Percentiles rank a stretch among this genome's conserved stretches.
phyloP scores from a whole-genome alignment of 2,888 invertebrate genomes.

The Pollenia amentaria region DNA sequence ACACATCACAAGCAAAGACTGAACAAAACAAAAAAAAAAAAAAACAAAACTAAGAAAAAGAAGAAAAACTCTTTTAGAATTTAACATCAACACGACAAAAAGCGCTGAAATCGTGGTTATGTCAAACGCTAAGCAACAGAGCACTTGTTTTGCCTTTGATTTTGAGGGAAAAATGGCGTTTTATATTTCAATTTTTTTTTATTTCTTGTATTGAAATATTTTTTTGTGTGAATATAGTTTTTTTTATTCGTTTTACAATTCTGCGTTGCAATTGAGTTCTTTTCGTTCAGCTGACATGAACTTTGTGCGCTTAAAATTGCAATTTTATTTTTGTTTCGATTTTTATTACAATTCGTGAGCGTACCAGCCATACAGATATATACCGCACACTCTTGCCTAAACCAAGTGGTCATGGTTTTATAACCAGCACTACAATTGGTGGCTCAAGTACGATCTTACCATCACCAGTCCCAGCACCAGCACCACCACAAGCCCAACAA shows the following conservation, averaged over 20 bases:
- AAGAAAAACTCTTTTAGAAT: slow-evolving; percentile 72
- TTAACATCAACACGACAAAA: slow-evolving; percentile 79
- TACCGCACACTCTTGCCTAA: slow-evolving; percentile 34
- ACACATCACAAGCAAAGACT: not conserved
- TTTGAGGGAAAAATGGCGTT: slow-evolving; percentile 73
- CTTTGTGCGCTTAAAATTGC: slow-evolving; percentile 82
- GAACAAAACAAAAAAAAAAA: slow-evolving; percentile 22
- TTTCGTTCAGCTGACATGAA: slow-evolving; percentile 81
- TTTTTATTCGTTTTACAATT: not conserved
- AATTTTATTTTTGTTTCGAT: slow-evolving; percentile 76
- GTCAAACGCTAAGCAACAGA: slow-evolving; percentile 76
- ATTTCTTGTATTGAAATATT: slow-evolving; percentile 48
- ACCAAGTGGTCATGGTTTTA: slow-evolving; percentile 66
- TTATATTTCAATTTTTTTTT: slow-evolving; percentile 43
- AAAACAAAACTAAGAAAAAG: slow-evolving; percentile 17
- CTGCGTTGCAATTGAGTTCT: slow-evolving; percentile 52
- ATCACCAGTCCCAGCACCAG: not conserved
- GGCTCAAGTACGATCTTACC: slow-evolving; percentile 64
- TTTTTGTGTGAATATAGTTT: slow-evolving; percentile 58
- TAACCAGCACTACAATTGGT: slow-evolving; percentile 71
- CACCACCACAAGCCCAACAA: no score
- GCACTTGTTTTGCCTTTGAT: slow-evolving; percentile 66
- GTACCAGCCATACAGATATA: slow-evolving; percentile 69
- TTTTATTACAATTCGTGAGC: slow-evolving; percentile 83
- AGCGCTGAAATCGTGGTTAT: slow-evolving; percentile 83